Percentiles rank a stretch among this genome's conserved stretches.
Conservation (phyloP, 2,888 invertebrate species). For the Augiades crinisus region DNA sequence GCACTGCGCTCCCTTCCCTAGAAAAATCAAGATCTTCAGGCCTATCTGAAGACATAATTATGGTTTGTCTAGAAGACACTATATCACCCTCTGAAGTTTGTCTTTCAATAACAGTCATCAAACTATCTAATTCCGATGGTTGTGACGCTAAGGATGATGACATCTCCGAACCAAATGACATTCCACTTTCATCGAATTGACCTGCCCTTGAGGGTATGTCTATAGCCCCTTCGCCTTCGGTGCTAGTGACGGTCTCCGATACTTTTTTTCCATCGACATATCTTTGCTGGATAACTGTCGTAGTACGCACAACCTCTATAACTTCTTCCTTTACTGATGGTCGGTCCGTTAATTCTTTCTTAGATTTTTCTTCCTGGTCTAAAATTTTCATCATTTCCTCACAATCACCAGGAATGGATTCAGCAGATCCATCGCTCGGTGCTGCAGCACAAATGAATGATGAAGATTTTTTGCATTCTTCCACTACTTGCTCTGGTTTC, state of each 20-base stretch:
- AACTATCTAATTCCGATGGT: slow-evolving; percentile 74
- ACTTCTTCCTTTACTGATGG: slow-evolving; percentile 58
- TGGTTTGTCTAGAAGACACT: slow-evolving; percentile 63
- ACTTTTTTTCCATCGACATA: slow-evolving; percentile 75
- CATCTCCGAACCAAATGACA: slow-evolving; percentile 76
- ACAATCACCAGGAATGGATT: slow-evolving; percentile 81
- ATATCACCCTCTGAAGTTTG: slow-evolving; percentile 70
- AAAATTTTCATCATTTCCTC: slow-evolving; percentile 82
- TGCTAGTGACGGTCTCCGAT: slow-evolving; percentile 66
- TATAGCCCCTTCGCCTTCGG: slow-evolving; percentile 66
- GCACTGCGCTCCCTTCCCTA: slow-evolving; percentile 62
- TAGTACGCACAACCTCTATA: slow-evolving; percentile 69
- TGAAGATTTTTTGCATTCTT: slow-evolving; percentile 67
- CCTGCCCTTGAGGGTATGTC: slow-evolving; percentile 66
- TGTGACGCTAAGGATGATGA: slow-evolving; percentile 76
- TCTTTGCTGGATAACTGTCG: slow-evolving; percentile 70
- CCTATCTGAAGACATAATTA: slow-evolving; percentile 59
- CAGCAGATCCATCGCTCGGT: slow-evolving; percentile 72
- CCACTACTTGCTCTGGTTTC: slow-evolving; percentile 51
- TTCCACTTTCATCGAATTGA: slow-evolving; percentile 59
- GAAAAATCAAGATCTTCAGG: slow-evolving; percentile 70
- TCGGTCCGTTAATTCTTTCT: slow-evolving; percentile 45
- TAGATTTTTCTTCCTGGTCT: slow-evolving; percentile 75
- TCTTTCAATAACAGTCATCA: slow-evolving; percentile 73
- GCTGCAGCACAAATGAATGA: slow-evolving; percentile 73